Percentiles rank a stretch among this genome's conserved stretches.
These are phyloP conservation scores for Malthinus flaveolus DNA, from an alignment of 2,888 invertebrate genomes.

Conservation along the genomic window DNA sequence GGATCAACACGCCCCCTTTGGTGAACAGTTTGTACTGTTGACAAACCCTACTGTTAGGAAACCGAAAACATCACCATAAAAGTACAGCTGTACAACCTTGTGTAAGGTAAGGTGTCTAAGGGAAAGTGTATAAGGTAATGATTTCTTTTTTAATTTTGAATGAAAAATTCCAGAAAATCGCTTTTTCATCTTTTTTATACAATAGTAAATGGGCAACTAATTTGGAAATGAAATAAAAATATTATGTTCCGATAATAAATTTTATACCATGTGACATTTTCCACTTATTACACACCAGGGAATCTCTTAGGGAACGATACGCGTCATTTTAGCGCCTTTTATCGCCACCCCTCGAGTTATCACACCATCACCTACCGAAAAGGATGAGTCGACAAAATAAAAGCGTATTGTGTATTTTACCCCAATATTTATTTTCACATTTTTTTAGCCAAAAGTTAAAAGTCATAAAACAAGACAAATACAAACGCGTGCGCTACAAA, in stretches of 20 bases:
- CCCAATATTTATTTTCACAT: conserved; percentile 20
- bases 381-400: conserved; percentile 40
- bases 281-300: conserved; percentile 36
- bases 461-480: conserved; percentile 29
- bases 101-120: too few relatives aligned
- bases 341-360: conserved; percentile 47
- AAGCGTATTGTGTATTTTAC: conserved; percentile 19
- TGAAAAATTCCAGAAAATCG: too few relatives aligned
- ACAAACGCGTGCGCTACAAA: conserved; percentile 28
- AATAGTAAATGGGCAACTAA: too few relatives aligned
- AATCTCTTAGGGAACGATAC: conserved; percentile 42
- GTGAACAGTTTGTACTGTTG: too few relatives aligned
- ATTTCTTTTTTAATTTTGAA: too few relatives aligned
- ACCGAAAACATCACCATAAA: too few relatives aligned
- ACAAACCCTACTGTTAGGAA: too few relatives aligned
- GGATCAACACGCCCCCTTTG: too few relatives aligned
- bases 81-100: too few relatives aligned
- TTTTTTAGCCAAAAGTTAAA: conserved; percentile 16
- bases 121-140: too few relatives aligned
- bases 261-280: conserved; percentile 16
- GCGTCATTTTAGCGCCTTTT: conserved; percentile 47
- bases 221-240: not conserved
- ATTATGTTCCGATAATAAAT: conserved; percentile 14
- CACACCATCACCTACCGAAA: conserved; percentile 46
- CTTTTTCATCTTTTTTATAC: too few relatives aligned